Base-by-base conservation (phyloP, 2,113 vertebrate species). In the Myocastor coypus region DNA sequence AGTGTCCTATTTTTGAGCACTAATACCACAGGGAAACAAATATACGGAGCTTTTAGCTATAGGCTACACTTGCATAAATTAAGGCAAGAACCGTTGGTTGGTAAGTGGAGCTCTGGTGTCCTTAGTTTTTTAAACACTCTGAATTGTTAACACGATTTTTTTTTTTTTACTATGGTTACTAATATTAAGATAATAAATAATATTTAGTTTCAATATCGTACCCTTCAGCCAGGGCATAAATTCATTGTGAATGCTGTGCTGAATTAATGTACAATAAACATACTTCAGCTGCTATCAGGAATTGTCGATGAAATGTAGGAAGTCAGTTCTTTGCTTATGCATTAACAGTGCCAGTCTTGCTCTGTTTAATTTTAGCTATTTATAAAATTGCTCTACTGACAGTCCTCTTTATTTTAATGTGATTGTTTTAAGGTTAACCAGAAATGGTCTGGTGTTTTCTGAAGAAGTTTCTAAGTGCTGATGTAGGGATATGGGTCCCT, bases 61-160 rank as follows among this genome's bases (percentile, higher is more conserved):
- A 98, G 98, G 98, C 98, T 98, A 97, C 94, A 98, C 96, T 97
- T 98, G 97, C 97, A 98, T 98, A 98, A 98, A 98, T 98, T 98
- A 98, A 98, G 95, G 95, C 90, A 96, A 96, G 82, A 96, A 63
- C 81, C 80, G 88, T 97, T 97, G 89, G 93, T 97, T 93, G 94
- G 96, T 96, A 98, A 94, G 88, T 95, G 92, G 95, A 98, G 89
- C 94, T 97, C 96, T 4, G 95, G 73, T 94, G 96, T 93, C 92
- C 91, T 93, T 87, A 95, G 97, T 80, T 98, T 98, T 97, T 93
- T 96, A 98, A 98, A 87, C 84, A 97, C 81, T 91, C 87, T 89
- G 92, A 95, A 96, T 97, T 95, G 94, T 96, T 97, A 97, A 95
- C 83, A 71, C 40, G 59, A 94, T 96, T 97, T 97, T 95, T 96